phyloP scores from a whole-genome alignment of 2,797 vertebrate genomes.

The Sciurus carolinensis region DNA sequence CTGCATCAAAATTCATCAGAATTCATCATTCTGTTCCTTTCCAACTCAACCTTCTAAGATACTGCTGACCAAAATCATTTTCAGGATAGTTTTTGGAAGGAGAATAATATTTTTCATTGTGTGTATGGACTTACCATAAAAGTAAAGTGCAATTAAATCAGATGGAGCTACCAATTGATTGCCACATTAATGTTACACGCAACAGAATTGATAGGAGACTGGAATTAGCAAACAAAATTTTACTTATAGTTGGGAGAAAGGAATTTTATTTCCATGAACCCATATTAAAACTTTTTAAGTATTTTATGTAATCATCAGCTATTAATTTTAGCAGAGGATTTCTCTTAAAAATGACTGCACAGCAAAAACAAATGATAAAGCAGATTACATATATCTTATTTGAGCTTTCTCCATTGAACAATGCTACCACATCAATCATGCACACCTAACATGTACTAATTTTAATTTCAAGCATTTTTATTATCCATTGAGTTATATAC shows the following conservation, averaged over 20 bases:
- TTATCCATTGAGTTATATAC: not conserved
- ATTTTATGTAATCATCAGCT: not conserved
- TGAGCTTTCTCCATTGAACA: not conserved
- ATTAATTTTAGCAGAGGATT: not conserved
- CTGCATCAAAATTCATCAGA: not conserved
- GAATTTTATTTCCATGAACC: constrained; percentile 3
- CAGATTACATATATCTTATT: not conserved
- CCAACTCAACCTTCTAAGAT: constrained; percentile 23
- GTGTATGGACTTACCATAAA: not conserved
- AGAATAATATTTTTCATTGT: not conserved
- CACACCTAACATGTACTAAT: not conserved
- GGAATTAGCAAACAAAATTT: not conserved
- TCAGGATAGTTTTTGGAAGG: constrained; percentile 9
- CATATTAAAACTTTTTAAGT: not conserved
- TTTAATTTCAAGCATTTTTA: constrained; percentile 36
- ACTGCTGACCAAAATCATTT: not conserved
- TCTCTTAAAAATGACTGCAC: not conserved
- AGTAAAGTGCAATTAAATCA: constrained; percentile 24
- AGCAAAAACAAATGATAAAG: not conserved
- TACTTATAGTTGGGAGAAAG: not conserved
- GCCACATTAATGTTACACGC: not conserved
- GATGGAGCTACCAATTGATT: constrained; percentile 4
- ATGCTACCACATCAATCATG: not conserved
- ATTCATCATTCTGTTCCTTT: constrained; percentile 50
- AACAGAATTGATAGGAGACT: not conserved